These are phyloP conservation scores for Macrosiphum euphorbiae DNA, from an alignment of 2,888 invertebrate genomes.

Conservation along the genomic window DNA sequence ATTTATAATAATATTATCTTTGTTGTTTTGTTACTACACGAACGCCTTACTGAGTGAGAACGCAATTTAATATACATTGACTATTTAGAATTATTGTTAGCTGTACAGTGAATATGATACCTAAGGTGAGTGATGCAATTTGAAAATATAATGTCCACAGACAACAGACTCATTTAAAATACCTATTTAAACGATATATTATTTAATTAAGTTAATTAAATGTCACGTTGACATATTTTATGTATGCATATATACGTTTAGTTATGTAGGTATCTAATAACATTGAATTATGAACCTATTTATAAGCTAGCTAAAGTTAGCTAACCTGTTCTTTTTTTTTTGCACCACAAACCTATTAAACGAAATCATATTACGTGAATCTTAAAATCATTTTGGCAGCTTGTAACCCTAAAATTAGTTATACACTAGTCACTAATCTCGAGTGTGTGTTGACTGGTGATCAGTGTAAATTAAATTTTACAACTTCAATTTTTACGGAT, in stretches of 20 bases:
- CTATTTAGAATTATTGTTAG: background rate
- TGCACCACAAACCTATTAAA: background rate
- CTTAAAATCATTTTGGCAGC: background rate
- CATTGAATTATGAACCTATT: background rate
- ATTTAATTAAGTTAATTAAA: constrained; percentile 23
- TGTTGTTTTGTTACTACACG: background rate
- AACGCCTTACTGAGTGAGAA: constrained; percentile 11
- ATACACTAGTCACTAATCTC: background rate
- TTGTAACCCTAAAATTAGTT: background rate
- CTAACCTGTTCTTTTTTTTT: background rate
- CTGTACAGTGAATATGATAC: background rate
- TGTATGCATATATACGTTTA: background rate
- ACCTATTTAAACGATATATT: background rate
- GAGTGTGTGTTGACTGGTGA: background rate
- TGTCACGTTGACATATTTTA: background rate
- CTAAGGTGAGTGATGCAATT: constrained; percentile 3
- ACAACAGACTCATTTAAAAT: background rate
- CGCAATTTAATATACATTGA: constrained; percentile 35
- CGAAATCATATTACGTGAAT: background rate
- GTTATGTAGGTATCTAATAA: background rate
- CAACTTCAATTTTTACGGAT: background rate
- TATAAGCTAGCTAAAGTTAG: background rate
- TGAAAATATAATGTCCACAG: background rate
- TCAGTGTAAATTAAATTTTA: too few species aligned
- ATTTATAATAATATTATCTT: background rate